Conservation (phyloP, 2,113 vertebrate genomes). For the Empidonax traillii region DNA sequence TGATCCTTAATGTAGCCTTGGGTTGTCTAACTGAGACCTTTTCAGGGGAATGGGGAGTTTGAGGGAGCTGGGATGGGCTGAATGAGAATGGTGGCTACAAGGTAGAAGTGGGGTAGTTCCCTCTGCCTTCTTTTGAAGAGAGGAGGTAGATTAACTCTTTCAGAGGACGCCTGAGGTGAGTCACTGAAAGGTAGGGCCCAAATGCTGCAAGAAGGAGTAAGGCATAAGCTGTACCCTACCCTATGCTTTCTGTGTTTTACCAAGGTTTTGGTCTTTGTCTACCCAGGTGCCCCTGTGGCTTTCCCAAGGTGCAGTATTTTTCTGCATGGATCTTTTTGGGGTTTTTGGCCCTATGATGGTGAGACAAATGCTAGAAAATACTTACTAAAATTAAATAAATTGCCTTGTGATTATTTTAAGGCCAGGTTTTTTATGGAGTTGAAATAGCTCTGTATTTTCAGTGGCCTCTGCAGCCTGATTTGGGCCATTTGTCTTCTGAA, state of each 20-base stretch:
- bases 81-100: background rate
- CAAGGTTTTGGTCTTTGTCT: background rate
- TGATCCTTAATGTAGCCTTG: background rate
- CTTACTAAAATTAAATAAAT: background rate
- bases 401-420: background rate
- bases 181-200: background rate
- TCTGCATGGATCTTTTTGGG: background rate
- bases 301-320: background rate
- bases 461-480: background rate
- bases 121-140: background rate
- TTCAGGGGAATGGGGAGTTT: background rate
- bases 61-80: background rate
- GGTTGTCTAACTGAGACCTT: background rate
- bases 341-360: background rate
- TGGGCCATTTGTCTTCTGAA: background rate
- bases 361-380: background rate
- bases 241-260: background rate
- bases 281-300: background rate
- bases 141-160: background rate
- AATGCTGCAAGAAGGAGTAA: background rate
- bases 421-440: background rate
- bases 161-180: background rate
- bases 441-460: background rate
- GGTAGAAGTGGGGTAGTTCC: fast-evolving
- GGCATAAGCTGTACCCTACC: background rate